Conservation (phyloP, 2,888 invertebrate genomes). For the Erebia palarica region DNA sequence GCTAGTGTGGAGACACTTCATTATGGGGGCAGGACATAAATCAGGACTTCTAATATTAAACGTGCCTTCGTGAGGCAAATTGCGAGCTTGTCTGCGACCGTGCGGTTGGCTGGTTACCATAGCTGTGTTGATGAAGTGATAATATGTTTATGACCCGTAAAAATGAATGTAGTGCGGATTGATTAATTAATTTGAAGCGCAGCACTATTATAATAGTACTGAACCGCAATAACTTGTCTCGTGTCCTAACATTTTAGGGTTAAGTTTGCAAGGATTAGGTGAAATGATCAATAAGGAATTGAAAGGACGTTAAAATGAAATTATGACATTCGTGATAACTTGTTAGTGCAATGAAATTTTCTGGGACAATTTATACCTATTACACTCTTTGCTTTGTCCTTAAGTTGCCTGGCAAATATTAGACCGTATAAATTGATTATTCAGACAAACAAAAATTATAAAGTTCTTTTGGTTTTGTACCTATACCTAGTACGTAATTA, state of each 20-base stretch:
- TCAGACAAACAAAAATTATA: too few species aligned
- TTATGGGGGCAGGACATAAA: slow-evolving; percentile 79
- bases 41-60: slow-evolving; percentile 83
- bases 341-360: too few species aligned
- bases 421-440: too few species aligned
- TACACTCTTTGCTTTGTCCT: too few species aligned
- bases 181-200: slow-evolving; percentile 37
- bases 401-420: too few species aligned
- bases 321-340: neutral
- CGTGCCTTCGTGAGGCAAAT: slow-evolving; percentile 80
- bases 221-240: slow-evolving; percentile 22
- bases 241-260: neutral
- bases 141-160: slow-evolving; percentile 47
- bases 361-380: too few species aligned
- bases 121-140: slow-evolving; percentile 50
- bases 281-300: neutral
- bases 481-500: too few species aligned
- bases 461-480: too few species aligned
- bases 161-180: slow-evolving; percentile 45
- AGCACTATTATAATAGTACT: slow-evolving; percentile 8
- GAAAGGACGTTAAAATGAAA: neutral
- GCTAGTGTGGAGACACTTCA: slow-evolving; percentile 80
- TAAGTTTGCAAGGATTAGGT: neutral
- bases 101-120: slow-evolving; percentile 56
- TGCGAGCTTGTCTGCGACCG: slow-evolving; percentile 63